phyloP scores from a whole-genome alignment of 2,888 invertebrate species.

The Pyrocoelia pectoralis region DNA sequence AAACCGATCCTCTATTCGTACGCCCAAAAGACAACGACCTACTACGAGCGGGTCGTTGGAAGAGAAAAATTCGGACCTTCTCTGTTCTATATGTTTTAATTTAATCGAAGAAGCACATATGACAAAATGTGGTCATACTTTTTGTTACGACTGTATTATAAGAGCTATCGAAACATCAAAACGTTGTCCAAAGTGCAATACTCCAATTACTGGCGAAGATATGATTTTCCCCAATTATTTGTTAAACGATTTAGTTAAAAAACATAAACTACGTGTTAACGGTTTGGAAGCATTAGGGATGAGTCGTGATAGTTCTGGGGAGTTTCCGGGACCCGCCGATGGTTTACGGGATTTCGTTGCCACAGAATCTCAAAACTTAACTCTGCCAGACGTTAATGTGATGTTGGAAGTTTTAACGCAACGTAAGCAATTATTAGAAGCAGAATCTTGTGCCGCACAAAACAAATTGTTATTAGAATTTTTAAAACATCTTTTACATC shows the following conservation, averaged over 20 bases:
- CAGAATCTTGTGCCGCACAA: conserved; percentile 81
- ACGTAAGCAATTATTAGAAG: conserved; percentile 80
- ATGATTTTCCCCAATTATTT: conserved; percentile 87
- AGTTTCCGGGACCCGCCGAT: conserved; percentile 60
- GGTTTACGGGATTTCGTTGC: conserved; percentile 71
- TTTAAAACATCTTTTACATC: conserved; percentile 75
- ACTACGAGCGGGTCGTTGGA: conserved; percentile 69
- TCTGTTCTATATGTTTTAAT: conserved; percentile 74
- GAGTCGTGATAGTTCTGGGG: conserved; percentile 56
- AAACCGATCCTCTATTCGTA: conserved; percentile 58
- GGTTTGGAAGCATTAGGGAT: conserved; percentile 60
- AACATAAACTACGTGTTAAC: conserved; percentile 68
- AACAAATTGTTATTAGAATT: conserved; percentile 86
- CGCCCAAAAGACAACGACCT: conserved; percentile 62
- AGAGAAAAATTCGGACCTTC: conserved; percentile 45
- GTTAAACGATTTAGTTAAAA: conserved; percentile 81
- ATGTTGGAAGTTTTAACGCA: conserved; percentile 82
- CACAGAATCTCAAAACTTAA: conserved; percentile 74
- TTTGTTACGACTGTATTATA: conserved; percentile 83
- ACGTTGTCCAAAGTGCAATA: conserved; percentile 86
- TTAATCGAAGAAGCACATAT: conserved; percentile 89
- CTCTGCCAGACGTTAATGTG: conserved; percentile 80
- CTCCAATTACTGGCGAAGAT: conserved; percentile 71
- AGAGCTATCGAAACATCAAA: conserved; percentile 71
- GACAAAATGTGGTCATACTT: conserved; percentile 92